Percentiles rank a stretch among this genome's conserved stretches.
These are phyloP conservation scores for Gadus chalcogrammus DNA, from an alignment of 2,113 vertebrate species.

Conservation along the genomic window DNA sequence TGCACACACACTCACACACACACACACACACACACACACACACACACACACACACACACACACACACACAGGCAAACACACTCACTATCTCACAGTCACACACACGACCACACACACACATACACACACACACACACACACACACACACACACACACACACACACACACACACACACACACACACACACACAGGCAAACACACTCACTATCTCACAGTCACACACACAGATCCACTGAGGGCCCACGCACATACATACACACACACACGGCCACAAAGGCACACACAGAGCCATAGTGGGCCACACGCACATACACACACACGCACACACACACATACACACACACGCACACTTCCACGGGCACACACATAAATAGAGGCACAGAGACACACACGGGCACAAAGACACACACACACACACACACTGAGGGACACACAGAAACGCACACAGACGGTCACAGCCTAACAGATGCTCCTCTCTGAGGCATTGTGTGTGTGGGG, in stretches of 20 bases:
- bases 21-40: slow-evolving; percentile 2
- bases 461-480: slow-evolving; percentile 67
- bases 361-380: slow-evolving; percentile 13
- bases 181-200: too few relatives aligned
- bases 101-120: not conserved
- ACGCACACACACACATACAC: not conserved
- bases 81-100: too few relatives aligned
- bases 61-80: not conserved
- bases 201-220: too few relatives aligned
- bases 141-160: not conserved
- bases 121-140: slow-evolving; percentile 18
- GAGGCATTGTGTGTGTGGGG: slow-evolving; percentile 65
- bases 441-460: slow-evolving; percentile 22
- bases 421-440: slow-evolving; percentile 10
- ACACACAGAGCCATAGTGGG: too few relatives aligned
- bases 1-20: slow-evolving; percentile 14
- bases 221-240: too few relatives aligned
- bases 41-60: slow-evolving; percentile 14
- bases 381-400: slow-evolving; percentile 10
- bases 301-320: too few relatives aligned
- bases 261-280: too few relatives aligned
- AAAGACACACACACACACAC: not conserved
- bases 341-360: slow-evolving; percentile 18
- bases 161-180: not conserved
- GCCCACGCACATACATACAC: too few relatives aligned